Base-by-base conservation (phyloP, 2,797 vertebrate genomes). In the Pseudocheirus occidentalis region DNA sequence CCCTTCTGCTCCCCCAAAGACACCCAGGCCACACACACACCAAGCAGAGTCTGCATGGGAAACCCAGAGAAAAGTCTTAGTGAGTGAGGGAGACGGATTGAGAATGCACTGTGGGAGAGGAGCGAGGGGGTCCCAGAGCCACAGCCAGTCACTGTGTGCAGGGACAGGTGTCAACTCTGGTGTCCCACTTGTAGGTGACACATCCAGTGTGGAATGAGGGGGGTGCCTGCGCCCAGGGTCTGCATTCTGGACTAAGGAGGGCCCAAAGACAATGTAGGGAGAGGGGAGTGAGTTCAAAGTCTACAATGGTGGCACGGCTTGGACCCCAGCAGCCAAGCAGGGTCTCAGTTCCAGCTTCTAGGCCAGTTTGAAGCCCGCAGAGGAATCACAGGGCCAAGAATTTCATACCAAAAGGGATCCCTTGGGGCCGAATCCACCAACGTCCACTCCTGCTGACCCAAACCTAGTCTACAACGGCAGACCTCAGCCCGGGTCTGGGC, bases 21-120 rank as follows among this genome's bases (percentile, higher is more conserved):
- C 16, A 7, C 0, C 40, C 3, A 24, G n/a, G 46, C n/a, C 6
- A 3, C 0, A 21, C 18, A 2, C 0, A 40, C 21, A 24, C 40
- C 73, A 10, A 3, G 1, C n/a, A 2, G n/a, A 40, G 13, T 62
- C 59, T 1, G 0, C 28, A 34, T 10, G 59, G 59, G 2, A 34
- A 62, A 62, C 5, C 62, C 16, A 21, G 62, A 18, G 7, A 31
- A 73, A 7, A 73, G 62, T 18, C 34, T 27, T 16, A 5, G 66
- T 6, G n/a, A 66, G 31, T n/a, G n/a, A 81, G n/a, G 66, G n/a
- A 40, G n/a, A 21, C 1, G 21, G n/a, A 34, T 34, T n/a, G 62
- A 66, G 31, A 59, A 31, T 9, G 16, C 34, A n/a, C 66, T 21
- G n/a, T 73, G 18, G 66, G 16, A 81, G 73, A 46, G 73, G 62